Percentiles rank a stretch among this genome's conserved stretches.
Conservation (phyloP, 2,888 invertebrate species). For the Platerodrilus igneus region DNA sequence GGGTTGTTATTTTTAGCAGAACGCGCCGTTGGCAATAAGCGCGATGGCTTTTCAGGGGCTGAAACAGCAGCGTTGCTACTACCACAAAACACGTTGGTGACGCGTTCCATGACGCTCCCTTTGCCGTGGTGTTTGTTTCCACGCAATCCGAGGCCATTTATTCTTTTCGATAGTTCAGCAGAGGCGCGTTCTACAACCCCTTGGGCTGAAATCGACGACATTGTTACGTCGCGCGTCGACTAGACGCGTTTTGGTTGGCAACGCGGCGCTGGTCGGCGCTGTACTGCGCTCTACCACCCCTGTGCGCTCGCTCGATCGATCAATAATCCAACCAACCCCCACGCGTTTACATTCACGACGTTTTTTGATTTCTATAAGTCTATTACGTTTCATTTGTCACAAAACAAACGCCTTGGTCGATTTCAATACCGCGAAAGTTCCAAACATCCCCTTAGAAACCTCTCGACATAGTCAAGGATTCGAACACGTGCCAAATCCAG, state of each 20-base stretch:
- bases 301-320: constrained; percentile 25
- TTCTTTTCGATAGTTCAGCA: constrained; percentile 83
- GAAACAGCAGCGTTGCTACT: constrained; percentile 45
- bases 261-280: constrained; percentile 18
- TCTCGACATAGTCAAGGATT: no score
- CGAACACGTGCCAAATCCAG: no score
- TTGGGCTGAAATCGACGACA: constrained; percentile 83
- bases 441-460: no score
- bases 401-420: no score
- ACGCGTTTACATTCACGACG: no score
- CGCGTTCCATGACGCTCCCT: constrained; percentile 78
- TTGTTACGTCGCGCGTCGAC: constrained; percentile 44
- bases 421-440: no score
- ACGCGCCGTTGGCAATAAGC: constrained; percentile 40
- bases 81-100: constrained; percentile 82
- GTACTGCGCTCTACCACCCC: no score
- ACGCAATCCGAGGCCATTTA: constrained; percentile 65
- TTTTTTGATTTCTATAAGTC: no score
- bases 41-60: constrained; percentile 51
- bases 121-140: constrained; percentile 48
- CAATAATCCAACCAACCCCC: no score
- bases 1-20: constrained; percentile 26
- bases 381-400: no score
- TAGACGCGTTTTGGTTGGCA: constrained; percentile 22
- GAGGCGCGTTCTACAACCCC: constrained; percentile 89